Evolutionary conservation across 2,888 invertebrate species (phyloP), one percentile per base, ranked within the genome.

Genomic region (Cephus runcator): DNA sequence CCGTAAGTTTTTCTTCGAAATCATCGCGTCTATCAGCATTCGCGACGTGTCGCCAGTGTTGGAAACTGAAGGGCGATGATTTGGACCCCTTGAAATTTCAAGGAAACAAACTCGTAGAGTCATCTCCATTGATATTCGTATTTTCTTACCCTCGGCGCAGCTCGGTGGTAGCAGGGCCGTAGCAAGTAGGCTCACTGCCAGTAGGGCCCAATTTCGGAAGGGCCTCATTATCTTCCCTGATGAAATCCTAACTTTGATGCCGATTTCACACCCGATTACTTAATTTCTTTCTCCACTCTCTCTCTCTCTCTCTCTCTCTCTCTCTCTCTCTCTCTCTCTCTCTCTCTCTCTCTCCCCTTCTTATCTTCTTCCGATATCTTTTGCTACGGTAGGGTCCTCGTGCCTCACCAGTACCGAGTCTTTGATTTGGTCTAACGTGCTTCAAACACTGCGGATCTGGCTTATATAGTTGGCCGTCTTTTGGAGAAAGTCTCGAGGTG

Each of bases 401-500:
- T 34, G 71, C 15, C 33, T 11, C 71, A 15, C 71, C 31, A 71
- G 71, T 31, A 31, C 33, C 71, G 80, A 79, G 76, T 85, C 86
- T 85, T 85, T 88, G 88, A 89, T 89, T 89, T 88, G 87, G 89
- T 90, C 91, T 90, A 90, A 91, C 91, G 86, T 90, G 89, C 87
- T 89, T 89, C 88, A 88, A 90, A 90, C 87, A 87, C 85, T 84
- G 87, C 81, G 87, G 86, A 90, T 89, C 88, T 88, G 86, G 88
- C 89, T 91, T 91, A 90, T 91, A 91, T 91, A 91, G 91, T 88
- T 88, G 87, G 81, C 87, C 82, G 88, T 90, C 91, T 91, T 91
- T 91, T 84, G 90, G 91, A 91, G 91, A 91, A 91, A 91, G 91
- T 91, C 88, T 87, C 84, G 83, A 78, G 82, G 84, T 85, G 85